Base-by-base conservation (phyloP, 2,888 invertebrate species). In the Tetragnatha montana region DNA sequence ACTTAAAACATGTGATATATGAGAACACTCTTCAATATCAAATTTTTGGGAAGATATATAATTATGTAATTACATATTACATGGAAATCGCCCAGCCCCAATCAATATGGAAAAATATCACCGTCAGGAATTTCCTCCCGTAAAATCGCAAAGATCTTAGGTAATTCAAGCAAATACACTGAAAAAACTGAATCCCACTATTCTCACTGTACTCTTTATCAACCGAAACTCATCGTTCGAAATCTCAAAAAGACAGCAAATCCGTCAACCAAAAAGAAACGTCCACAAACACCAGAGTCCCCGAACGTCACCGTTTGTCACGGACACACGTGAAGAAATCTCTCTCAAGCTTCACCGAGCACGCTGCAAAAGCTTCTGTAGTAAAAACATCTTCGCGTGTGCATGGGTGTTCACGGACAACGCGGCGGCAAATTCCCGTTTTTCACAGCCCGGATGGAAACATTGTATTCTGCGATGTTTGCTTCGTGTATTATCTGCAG, bases 371-470 rank as follows among this genome's bases (percentile, higher is more conserved):
- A 50, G 75, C 17, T 10, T 17, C 14, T 17, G 35, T 49, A 47
- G 17, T 49, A 17, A 12, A 75, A 75, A 47, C 75, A 47, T 14
- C 50, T 10, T 68, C n/a, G 74, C 74, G 74, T 82, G 74, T 22
- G n/a, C 4, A 10, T 17, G 35, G 74, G 60, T 74, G 73, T 82
- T 82, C 51, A 60, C 22, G 51, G 74, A 68, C 51, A 19, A n/a
- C 49, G 21, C 51, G 22, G 17, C 49, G 21, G 60, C 73, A 74
- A 21, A 73, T 50, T 60, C 22, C 74, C n/a, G 21, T 73, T 82
- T 74, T 82, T 82, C 82, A 74, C 73, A 73, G 22, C 35, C 82
- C 60, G 35, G 74, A 35, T 60, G 82, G 82, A 82, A 81, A 74
- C 82, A 82, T 22, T 47, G 68, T 60, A 35, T 74, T 82, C 74